phyloP scores from a whole-genome alignment of 2,888 invertebrate genomes.

The Euzophera pinguis region DNA sequence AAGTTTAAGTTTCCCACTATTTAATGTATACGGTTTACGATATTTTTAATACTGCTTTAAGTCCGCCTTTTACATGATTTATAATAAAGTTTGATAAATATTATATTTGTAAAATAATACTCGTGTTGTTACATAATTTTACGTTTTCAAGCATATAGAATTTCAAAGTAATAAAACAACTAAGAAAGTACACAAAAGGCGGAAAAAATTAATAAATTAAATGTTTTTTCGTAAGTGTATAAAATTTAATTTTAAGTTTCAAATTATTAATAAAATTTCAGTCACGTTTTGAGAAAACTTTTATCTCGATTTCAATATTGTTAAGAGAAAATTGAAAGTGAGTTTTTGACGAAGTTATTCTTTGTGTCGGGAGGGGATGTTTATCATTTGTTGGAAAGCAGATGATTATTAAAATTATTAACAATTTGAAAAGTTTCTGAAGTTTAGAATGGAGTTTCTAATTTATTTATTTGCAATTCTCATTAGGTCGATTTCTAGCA shows the following conservation, averaged over 20 bases:
- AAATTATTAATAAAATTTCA: slow-evolving; percentile 26
- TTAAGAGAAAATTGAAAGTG: slow-evolving; percentile 31
- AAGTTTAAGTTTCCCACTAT: slow-evolving; percentile 56
- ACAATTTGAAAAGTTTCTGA: too few relatives aligned
- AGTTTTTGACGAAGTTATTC: slow-evolving; percentile 29
- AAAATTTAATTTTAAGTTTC: background rate
- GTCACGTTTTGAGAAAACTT: slow-evolving; percentile 49
- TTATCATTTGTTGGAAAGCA: background rate
- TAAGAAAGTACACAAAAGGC: slow-evolving; percentile 28
- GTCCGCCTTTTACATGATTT: too few relatives aligned
- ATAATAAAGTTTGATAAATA: too few relatives aligned
- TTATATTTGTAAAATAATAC: too few relatives aligned
- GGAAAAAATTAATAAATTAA: too few relatives aligned
- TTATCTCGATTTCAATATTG: slow-evolving; percentile 26
- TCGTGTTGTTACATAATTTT: too few relatives aligned
- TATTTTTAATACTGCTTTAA: too few relatives aligned
- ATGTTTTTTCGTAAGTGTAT: background rate
- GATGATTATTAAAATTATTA: background rate
- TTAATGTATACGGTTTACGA: slow-evolving; percentile 45
- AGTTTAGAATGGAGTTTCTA: too few relatives aligned
- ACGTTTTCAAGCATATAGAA: too few relatives aligned
- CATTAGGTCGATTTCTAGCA: too few relatives aligned
- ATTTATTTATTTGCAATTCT: too few relatives aligned
- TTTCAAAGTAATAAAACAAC: too few relatives aligned
- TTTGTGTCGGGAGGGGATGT: slow-evolving; percentile 11